Evolutionary conservation across 2,888 invertebrate genomes (phyloP), one percentile per base, ranked within the genome.

Genomic region (Slavum lentiscoides): DNA sequence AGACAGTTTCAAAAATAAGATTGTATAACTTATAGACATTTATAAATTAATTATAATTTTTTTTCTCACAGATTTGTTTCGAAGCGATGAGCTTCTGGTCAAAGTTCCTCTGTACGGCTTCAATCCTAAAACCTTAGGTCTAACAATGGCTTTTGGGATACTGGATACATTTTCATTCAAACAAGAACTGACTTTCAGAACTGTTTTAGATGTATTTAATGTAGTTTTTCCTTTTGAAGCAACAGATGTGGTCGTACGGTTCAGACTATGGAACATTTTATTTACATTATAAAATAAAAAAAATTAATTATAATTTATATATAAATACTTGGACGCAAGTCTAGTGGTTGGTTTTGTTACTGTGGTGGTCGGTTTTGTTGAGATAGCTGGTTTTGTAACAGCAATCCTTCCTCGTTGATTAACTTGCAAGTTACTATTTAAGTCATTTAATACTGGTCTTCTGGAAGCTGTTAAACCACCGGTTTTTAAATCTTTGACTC

Each of bases 371-470:
- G 73, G 68, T 69, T 69, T 69, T 53, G 68, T 19, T 30, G 30
- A 30, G 1, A 74, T 64, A 39, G 39, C 9, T 43, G 77, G 74
- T 64, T 74, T 74, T 55, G 55, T 11, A 17, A 66, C 21, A 0
- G 74, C 58, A 49, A 61, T 76, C 21, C 69, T 77, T 30, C 69
- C 64, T 72, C 64, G 72, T 72, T 80, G 69, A 62, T 61, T 69
- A 15, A 13, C 23, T 15, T 72, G 80, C n/a, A 72, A 72, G 19
- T 72, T 80, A 80, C 72, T 80, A 15, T 64, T 80, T n/a, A 80
- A 43, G 23, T 80, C 80, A 72, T 80, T 80, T 58, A 80, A 58
- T 43, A 64, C 80, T 30, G 80, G 72, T 43, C 80, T 80, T 72
- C 72, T 70, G 7, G 58, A 62, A 58, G 64, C 64, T 58, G 21